Conservation (phyloP, 1,140 invertebrate species). For the Muscidifurax raptorellus region DNA sequence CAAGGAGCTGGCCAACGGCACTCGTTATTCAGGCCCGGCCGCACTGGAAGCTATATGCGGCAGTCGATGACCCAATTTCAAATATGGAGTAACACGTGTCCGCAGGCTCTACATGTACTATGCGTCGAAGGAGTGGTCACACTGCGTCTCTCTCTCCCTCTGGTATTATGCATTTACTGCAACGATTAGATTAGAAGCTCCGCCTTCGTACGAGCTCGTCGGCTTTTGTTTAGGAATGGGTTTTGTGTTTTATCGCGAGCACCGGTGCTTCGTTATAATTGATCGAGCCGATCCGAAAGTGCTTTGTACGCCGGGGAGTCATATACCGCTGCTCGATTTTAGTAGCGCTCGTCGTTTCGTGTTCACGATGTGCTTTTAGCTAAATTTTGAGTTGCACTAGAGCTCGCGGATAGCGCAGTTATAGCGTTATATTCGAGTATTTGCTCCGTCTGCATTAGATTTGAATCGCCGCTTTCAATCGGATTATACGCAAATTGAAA, state of each 20-base stretch:
- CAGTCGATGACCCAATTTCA: conserved; percentile 18
- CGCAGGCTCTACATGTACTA: not conserved
- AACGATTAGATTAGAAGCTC: not conserved
- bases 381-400: not conserved
- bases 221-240: conserved; percentile 9
- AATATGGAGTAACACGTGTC: not conserved
- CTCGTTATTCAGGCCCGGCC: conserved; percentile 8
- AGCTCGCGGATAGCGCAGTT: not conserved
- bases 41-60: not conserved
- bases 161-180: not conserved
- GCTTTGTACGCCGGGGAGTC: not conserved
- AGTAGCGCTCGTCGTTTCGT: not conserved
- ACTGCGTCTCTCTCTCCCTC: not conserved
- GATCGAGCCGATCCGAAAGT: not conserved
- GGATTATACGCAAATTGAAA: not conserved
- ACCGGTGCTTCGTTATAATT: not conserved
- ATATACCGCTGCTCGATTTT: not conserved
- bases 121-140: not conserved
- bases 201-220: not conserved
- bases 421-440: too few relatives aligned
- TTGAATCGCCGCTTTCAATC: not conserved
- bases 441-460: too few relatives aligned
- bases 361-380: not conserved
- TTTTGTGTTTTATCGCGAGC: not conserved
- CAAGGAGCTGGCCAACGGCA: not conserved